These are phyloP conservation scores for Dinoponera quadriceps DNA, from an alignment of 1,140 invertebrate genomes.

Conservation along the genomic window DNA sequence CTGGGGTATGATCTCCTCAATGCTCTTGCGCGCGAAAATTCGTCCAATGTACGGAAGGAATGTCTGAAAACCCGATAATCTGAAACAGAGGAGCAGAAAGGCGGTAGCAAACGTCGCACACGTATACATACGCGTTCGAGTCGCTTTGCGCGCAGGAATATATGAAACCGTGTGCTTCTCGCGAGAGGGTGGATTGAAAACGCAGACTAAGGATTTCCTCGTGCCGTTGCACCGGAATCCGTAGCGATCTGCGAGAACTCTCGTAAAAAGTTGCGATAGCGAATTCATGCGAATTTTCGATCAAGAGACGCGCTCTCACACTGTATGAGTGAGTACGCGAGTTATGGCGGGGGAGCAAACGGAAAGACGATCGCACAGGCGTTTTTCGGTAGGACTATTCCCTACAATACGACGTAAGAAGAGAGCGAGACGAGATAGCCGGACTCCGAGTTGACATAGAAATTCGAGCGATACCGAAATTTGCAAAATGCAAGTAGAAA, in stretches of 20 bases:
- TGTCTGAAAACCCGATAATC: constrained; percentile 27
- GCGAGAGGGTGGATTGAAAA: constrained; percentile 29
- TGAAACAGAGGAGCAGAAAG: constrained; percentile 16
- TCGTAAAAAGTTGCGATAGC: constrained; percentile 42
- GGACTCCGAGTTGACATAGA: neutral
- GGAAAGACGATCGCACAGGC: neutral
- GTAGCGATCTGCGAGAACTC: constrained; percentile 38
- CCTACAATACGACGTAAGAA: neutral
- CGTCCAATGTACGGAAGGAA: neutral
- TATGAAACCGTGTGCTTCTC: constrained; percentile 22
- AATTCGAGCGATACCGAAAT: neutral
- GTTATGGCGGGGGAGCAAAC: neutral
- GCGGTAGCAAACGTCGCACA: constrained; percentile 6
- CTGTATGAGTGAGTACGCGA: neutral
- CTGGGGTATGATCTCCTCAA: neutral
- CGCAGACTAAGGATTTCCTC: constrained; percentile 49
- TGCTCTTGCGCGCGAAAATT: constrained; percentile 3
- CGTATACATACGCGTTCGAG: neutral
- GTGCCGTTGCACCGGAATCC: constrained; percentile 35
- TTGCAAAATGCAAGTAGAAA: neutral
- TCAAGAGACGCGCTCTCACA: constrained; percentile 10
- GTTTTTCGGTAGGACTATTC: constrained; percentile 10
- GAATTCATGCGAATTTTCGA: constrained; percentile 39
- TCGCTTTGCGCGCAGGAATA: constrained; percentile 37
- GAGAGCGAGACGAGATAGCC: too few relatives aligned